These are phyloP conservation scores for Plagiodera versicolora DNA, from an alignment of 2,888 invertebrate genomes.

Conservation along the genomic window DNA sequence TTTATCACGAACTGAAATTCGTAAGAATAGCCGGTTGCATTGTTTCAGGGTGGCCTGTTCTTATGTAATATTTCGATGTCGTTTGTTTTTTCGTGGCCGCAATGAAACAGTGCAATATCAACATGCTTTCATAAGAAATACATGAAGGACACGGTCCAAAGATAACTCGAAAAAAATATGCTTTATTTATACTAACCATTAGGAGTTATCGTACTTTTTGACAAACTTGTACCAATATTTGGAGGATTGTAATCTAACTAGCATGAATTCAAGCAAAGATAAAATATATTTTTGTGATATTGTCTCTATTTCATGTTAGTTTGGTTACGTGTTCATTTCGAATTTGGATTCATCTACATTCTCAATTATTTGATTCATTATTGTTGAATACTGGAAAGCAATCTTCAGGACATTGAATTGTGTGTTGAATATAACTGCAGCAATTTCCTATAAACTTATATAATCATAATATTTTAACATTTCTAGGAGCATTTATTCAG, in stretches of 20 bases:
- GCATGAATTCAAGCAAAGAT: slow-evolving; percentile 5
- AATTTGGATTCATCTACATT: not conserved
- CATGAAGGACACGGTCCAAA: not conserved
- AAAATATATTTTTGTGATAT: slow-evolving; percentile 21
- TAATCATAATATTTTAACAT: no score
- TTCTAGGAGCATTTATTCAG: no score
- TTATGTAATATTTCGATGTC: not conserved
- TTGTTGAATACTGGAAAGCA: not conserved
- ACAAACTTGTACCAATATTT: not conserved
- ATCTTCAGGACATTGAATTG: not conserved
- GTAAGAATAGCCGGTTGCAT: slow-evolving; percentile 29
- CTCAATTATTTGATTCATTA: not conserved
- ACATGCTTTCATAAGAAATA: slow-evolving; percentile 8
- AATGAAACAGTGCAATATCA: slow-evolving; percentile 32
- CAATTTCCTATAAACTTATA: no score
- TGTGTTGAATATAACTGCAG: not conserved
- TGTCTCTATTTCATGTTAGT: slow-evolving; percentile 6
- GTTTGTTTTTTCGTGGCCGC: slow-evolving; percentile 21
- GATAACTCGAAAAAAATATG: not conserved
- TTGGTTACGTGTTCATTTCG: slow-evolving; percentile 5
- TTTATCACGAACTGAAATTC: slow-evolving; percentile 41
- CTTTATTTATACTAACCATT: not conserved
- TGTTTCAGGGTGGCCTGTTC: slow-evolving; percentile 26
- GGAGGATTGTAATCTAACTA: not conserved
- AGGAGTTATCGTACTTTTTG: not conserved